phyloP scores from a whole-genome alignment of 2,888 invertebrate species.

The Sphinx pinastri region DNA sequence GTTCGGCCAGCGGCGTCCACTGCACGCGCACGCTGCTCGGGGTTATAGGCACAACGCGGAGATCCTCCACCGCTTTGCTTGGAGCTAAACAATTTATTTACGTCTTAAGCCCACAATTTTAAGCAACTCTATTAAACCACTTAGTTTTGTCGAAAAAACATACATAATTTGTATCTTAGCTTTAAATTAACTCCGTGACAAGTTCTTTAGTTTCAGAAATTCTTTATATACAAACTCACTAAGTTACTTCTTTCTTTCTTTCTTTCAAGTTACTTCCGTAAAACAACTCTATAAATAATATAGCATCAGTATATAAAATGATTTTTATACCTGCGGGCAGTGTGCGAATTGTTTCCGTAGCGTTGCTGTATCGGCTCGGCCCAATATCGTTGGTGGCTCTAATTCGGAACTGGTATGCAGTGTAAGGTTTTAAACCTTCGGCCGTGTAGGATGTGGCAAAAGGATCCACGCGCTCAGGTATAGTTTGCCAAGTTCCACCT shows the following conservation, averaged over 20 bases:
- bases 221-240: too few species aligned
- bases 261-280: too few species aligned
- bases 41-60: conserved; percentile 96
- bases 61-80: conserved; percentile 89
- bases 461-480: conserved; percentile 94
- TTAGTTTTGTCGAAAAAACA: too few species aligned
- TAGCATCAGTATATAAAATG: background rate
- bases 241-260: too few species aligned
- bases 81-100: conserved; percentile 85
- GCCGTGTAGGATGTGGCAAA: conserved; percentile 94
- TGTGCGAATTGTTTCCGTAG: conserved; percentile 94
- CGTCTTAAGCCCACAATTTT: too few species aligned
- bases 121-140: too few species aligned
- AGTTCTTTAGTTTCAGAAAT: too few species aligned
- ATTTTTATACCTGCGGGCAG: conserved; percentile 88
- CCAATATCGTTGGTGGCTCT: conserved; percentile 98
- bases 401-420: conserved; percentile 95
- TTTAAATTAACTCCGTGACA: too few species aligned
- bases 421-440: conserved; percentile 92
- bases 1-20: conserved; percentile 92
- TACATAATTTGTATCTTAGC: too few species aligned
- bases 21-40: conserved; percentile 96
- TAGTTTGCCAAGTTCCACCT: conserved; percentile 92
- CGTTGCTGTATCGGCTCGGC: conserved; percentile 94
- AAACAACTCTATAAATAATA: too few species aligned